Conservation (phyloP, 2,113 vertebrate genomes). For the Heterochromis multidens region DNA sequence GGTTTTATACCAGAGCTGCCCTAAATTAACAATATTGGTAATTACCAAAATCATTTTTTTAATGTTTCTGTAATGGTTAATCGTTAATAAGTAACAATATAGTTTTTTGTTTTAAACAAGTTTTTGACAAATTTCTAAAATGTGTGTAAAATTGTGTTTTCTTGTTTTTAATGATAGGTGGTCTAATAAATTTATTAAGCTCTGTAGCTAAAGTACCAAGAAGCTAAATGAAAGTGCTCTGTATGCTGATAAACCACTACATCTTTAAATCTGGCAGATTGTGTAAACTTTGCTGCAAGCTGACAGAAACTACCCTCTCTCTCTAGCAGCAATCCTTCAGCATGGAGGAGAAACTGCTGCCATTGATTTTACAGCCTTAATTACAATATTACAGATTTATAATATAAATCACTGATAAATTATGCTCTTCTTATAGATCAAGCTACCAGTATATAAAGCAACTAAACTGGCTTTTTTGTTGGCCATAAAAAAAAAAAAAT, state of each 20-base stretch:
- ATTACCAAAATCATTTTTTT: neutral
- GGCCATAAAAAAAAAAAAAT: neutral
- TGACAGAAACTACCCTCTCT: neutral
- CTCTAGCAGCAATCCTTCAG: too few relatives aligned
- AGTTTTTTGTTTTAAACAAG: neutral
- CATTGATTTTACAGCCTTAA: neutral
- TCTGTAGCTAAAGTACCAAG: neutral
- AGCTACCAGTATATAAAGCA: neutral
- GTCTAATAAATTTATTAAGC: neutral
- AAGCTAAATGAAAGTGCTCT: neutral
- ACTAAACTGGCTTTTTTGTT: neutral
- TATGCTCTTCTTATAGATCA: neutral
- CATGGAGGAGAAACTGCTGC: neutral
- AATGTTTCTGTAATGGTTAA: neutral
- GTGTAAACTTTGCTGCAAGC: neutral
- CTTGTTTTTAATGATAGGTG: neutral
- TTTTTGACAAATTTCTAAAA: neutral
- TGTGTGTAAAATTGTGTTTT: neutral
- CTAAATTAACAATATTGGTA: neutral
- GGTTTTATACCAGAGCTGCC: neutral
- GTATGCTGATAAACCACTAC: neutral
- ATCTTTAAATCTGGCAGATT: neutral
- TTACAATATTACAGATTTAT: neutral
- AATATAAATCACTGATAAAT: neutral
- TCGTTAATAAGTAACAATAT: neutral